Conservation (phyloP, 2,797 vertebrate genomes). For the Halcyon chelicuti region DNA sequence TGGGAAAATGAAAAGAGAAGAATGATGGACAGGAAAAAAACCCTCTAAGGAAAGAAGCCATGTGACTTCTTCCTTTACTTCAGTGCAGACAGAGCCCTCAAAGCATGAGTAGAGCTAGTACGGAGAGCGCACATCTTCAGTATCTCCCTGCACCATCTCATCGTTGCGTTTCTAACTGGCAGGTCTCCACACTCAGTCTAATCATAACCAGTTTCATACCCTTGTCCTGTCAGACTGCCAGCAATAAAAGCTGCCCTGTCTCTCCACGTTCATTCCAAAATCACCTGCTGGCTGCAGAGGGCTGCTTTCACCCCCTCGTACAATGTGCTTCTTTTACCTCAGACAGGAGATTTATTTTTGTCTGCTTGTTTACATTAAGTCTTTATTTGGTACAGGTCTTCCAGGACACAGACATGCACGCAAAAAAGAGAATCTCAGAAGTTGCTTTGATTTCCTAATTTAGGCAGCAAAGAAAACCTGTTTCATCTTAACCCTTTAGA, state of each 20-base stretch:
- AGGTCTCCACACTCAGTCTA: neutral
- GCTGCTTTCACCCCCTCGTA: neutral
- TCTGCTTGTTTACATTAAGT: neutral
- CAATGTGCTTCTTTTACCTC: neutral
- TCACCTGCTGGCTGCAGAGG: neutral
- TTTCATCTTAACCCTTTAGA: neutral
- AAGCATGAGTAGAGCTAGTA: neutral
- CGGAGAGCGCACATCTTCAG: neutral
- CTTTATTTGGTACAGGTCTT: constrained; percentile 17
- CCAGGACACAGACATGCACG: neutral
- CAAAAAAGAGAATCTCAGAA: neutral
- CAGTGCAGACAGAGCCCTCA: neutral
- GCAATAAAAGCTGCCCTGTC: neutral
- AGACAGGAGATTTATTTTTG: neutral
- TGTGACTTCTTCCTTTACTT: neutral
- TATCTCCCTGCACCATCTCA: neutral
- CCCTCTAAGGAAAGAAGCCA: neutral
- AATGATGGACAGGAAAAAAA: neutral
- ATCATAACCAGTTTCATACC: neutral
- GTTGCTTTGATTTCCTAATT: neutral
- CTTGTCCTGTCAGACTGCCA: neutral
- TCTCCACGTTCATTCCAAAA: neutral
- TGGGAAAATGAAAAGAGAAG: neutral
- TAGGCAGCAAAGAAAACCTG: neutral
- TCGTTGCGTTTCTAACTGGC: neutral